Evolutionary conservation across 2,888 invertebrate genomes (phyloP).

Genomic region (Deroplatys truncata): DNA sequence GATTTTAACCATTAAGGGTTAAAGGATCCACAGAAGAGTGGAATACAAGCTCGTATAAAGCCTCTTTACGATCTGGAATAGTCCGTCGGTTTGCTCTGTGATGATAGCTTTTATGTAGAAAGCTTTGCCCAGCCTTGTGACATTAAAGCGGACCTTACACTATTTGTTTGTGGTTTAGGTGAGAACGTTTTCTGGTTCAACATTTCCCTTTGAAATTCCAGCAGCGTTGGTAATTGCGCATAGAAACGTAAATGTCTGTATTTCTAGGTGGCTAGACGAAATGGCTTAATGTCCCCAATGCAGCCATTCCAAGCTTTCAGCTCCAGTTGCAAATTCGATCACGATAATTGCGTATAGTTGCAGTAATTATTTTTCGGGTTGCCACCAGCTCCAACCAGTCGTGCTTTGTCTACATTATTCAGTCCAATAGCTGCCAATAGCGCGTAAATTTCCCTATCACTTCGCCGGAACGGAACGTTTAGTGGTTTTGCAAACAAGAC

Average conservation of each 20-base stretch:
- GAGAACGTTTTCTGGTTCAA: neutral
- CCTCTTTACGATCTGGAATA: too few species aligned
- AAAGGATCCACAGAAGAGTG: neutral
- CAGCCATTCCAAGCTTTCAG: neutral
- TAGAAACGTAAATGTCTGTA: neutral
- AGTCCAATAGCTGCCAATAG: neutral
- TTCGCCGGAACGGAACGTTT: neutral
- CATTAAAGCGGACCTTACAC: neutral
- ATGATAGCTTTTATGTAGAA: neutral
- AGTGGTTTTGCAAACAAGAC: neutral
- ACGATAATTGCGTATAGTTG: neutral
- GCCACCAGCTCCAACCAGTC: neutral
- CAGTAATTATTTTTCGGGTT: neutral
- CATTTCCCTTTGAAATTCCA: neutral
- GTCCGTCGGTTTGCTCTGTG: too few species aligned
- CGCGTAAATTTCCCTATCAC: neutral
- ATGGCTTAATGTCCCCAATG: neutral
- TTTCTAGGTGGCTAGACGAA: neutral
- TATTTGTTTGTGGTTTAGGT: neutral
- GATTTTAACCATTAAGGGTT: too few species aligned
- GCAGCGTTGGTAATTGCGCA: neutral
- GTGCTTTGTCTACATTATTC: neutral
- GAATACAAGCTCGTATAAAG: neutral
- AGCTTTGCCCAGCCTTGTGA: neutral
- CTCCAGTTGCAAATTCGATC: neutral